phyloP scores from a whole-genome alignment of 2,888 invertebrate genomes.

The Lasioglossum leucozonium region DNA sequence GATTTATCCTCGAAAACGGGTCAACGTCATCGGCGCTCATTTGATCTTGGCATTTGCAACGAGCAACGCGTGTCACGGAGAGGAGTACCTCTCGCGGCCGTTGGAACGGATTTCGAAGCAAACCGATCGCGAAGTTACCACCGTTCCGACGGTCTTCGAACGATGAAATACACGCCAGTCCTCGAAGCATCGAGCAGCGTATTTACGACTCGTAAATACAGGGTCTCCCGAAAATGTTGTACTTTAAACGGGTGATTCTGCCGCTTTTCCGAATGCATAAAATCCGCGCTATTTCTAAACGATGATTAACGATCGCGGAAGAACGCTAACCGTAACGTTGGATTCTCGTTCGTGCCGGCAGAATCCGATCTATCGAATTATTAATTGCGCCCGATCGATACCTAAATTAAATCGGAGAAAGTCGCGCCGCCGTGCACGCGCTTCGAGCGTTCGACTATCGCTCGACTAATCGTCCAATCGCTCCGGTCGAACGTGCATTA shows the following conservation, averaged over 20 bases:
- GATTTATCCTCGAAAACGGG: conserved; percentile 59
- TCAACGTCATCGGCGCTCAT: conserved; percentile 54
- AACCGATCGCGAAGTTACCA: conserved; percentile 43
- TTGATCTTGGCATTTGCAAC: conserved; percentile 65
- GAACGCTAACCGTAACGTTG: background rate
- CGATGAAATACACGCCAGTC: no score
- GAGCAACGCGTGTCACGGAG: conserved; percentile 36
- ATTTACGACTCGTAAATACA: no score
- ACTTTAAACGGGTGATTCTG: no score
- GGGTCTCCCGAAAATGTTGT: no score
- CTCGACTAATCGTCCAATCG: background rate
- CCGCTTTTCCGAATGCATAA: no score
- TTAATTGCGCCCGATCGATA: conserved; percentile 10
- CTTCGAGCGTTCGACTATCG: background rate
- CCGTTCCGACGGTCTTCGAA: background rate
- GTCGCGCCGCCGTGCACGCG: background rate
- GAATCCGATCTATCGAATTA: conserved; percentile 8
- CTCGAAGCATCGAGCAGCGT: background rate
- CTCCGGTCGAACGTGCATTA: background rate
- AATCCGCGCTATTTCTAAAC: no score
- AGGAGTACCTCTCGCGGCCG: conserved; percentile 27
- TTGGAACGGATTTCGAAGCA: conserved; percentile 31
- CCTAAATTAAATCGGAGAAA: conserved; percentile 23
- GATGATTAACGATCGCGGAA: background rate
- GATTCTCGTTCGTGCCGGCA: background rate